Base-by-base conservation (phyloP, 2,797 vertebrate species). In the Phoxinus dragarum region DNA sequence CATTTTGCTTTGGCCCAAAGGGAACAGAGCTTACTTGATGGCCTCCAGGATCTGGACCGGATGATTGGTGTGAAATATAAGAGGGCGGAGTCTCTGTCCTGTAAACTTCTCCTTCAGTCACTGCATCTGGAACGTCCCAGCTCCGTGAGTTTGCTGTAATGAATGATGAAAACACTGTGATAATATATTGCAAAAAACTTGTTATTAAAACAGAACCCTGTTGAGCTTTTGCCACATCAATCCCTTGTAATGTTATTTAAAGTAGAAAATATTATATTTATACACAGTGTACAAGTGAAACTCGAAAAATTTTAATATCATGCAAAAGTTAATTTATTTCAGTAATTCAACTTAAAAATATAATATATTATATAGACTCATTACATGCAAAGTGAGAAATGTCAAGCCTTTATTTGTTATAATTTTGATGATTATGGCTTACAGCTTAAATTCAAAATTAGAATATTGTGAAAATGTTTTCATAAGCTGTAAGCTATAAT, bases 21-120 rank as follows among this genome's bases (percentile, higher is more conserved):
- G 78, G 64, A 73, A 38, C 89, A 86, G 84, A 95, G 93, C 80
- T 86, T 95, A 69, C 87, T 95, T 91, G 95, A 95, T 44, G 83
- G 88, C 59, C 95, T 95, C 86, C 94, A 95, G 1, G 95, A 96
- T 90, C 87, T 96, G 89, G 94, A 96, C 91, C 94, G 93, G 89
- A 94, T 95, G 92, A 94, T 95, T 79, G 92, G 90, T 88, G 93
- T 93, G 86, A 91, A 93, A 86, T 92, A 94, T 87, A 95, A 94
- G 86, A 82, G 91, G 90, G 92, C 88, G 17, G 92, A 76, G 16
- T 91, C 91, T 14, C 88, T 92, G 83, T 94, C 94, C 17, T 91
- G 90, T 52, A 90, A 93, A 64, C 93, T 92, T 59, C 93, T 96
- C 52, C 91, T 95, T 66, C 92, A 88, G 85, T 94, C 94, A 0